phyloP scores from a whole-genome alignment of 2,888 invertebrate genomes.

The Rhyacophila evoluta region DNA sequence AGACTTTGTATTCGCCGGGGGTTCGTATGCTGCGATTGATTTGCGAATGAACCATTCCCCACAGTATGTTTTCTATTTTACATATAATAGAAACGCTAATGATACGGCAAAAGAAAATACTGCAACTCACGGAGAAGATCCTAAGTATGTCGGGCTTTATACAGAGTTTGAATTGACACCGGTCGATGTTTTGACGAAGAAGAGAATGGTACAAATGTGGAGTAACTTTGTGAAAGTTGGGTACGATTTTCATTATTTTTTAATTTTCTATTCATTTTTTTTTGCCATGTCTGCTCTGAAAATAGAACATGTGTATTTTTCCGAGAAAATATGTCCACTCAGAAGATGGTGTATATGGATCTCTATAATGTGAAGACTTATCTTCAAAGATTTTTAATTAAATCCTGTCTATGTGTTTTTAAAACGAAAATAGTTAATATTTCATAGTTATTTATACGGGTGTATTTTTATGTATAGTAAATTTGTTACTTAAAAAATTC shows the following conservation, averaged over 20 bases:
- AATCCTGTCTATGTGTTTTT: no score
- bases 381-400: no score
- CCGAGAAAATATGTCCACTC: no score
- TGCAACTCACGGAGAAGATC: conserved; percentile 60
- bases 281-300: background rate
- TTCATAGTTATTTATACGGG: no score
- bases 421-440: no score
- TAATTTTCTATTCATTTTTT: background rate
- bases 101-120: conserved; percentile 56
- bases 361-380: no score
- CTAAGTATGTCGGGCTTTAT: conserved; percentile 53
- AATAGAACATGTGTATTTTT: no score
- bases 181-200: conserved; percentile 62
- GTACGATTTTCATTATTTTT: conserved; percentile 58
- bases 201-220: conserved; percentile 70
- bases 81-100: conserved; percentile 58
- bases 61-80: conserved; percentile 59
- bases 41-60: conserved; percentile 50
- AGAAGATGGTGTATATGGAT: no score
- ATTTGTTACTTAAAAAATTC: no score
- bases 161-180: conserved; percentile 52
- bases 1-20: conserved; percentile 59
- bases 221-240: conserved; percentile 74
- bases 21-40: conserved; percentile 56
- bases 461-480: no score